Base-by-base conservation (phyloP, 2,888 invertebrate genomes). In the Gymnosoma rotundatum region DNA sequence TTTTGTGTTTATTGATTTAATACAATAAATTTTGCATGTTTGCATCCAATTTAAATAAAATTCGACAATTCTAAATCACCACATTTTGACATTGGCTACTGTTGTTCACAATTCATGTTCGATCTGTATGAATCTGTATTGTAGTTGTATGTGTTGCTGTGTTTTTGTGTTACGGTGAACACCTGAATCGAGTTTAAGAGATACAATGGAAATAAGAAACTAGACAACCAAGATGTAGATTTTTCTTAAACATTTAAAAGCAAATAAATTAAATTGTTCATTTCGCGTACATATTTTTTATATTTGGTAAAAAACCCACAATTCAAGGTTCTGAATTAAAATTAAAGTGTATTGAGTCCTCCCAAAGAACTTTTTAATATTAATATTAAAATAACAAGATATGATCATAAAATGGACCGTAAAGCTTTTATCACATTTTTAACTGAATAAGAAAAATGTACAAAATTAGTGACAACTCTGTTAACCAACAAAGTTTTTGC, bases 1-100 rank as follows among this genome's bases (percentile, higher is more conserved):
- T 84, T 70, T 78, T 74, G 90, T 89, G 90, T 90, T 91, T 91
- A 90, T 90, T 90, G 91, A 91, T 91, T 91, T 91, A 89, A 90
- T 90, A 90, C 91, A 90, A 90, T 90, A 90, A 90, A 91, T 91
- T 91, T 91, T 89, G 92, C 91, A 91, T 91, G 91, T 91, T 89
- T 89, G 90, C 90, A 89, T 90, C 92, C 92, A 92, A 92, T 92
- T 92, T 92, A 92, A 92, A 92, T 92, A 92, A 92, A 90, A 91
- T 90, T 91, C 91, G 90, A 91, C 92, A 92, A 92, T 91, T 92
- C 92, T 92, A 92, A 92, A 92, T 92, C 92, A 92, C 91, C 89
- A 88, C 90, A 88, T 91, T 90, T 91, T 90, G 91, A 90, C 91
- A 88, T 84, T 90, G 87, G 91, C 90, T 90, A 90, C 90, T 89